Evolutionary conservation across 1,140 invertebrate species (phyloP), one percentile per base, ranked within the genome.

Genomic region (Camponotus floridanus): DNA sequence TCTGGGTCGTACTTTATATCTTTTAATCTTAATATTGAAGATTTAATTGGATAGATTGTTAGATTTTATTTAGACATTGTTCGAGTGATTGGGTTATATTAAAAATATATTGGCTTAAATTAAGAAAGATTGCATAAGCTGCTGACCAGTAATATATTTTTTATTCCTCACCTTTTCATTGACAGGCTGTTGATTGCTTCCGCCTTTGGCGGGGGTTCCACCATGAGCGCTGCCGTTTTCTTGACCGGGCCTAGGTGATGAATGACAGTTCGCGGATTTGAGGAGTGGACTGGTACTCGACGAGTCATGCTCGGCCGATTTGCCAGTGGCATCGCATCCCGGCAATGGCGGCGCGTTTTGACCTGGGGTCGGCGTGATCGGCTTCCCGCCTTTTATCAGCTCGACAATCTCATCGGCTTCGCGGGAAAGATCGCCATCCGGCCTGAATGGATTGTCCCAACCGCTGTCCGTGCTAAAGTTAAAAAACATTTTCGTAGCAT

Each of bases 321-420:
- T 87, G 64, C 87, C 90, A 48, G 74, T 86, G 18, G 79, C 74
- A 51, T 93, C 92, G 92, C 92, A 94, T 90, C 93, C 94, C 39
- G 93, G 94, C 85, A 94, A 91, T 76, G 93, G 92, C 39, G 94
- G 95, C 48, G 92, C 92, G n/a, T 92, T 95, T 71, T 95, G 94
- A 65, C 94, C 94, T 8, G 94, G 94, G 78, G 97, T 97, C 85
- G 97, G 97, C 70, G 97, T 98, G 92, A 98, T 98, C 67, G 97
- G 97, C 92, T 98, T 98, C 61, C 98, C 98, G 84, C 98, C 98
- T 95, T 98, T 98, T 94, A 99, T 99, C 94, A 98, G 96, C 92
- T 98, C 98, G 42, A 99, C 98, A 90, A 99, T 99, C 95, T 99
- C 98, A 94, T 99, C 98, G 21, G 98, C 98, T 95, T 99, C 99